A percentile compares a stretch with the other conserved stretches of the same genome.
Evolutionary conservation across 2,797 vertebrate genomes (phyloP).

Genomic region (Pseudopleuronectes americanus): DNA sequence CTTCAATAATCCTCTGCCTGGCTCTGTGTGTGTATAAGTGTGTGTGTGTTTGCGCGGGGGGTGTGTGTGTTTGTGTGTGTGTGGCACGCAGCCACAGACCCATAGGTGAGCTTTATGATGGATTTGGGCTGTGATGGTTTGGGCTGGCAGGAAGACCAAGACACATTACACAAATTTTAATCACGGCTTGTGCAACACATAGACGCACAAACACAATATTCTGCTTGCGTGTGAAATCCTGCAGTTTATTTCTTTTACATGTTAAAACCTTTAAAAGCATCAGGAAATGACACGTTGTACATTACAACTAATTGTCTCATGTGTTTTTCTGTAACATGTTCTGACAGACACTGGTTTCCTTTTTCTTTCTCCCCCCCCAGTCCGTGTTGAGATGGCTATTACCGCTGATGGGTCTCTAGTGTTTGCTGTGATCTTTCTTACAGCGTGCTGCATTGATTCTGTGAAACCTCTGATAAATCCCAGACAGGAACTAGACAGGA

Average conservation of each 20-base stretch:
- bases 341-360: constrained; percentile 54
- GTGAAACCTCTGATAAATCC: constrained; percentile 81
- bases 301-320: constrained; percentile 48
- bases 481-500: constrained; percentile 77
- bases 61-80: constrained; percentile 43
- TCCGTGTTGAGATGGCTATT: constrained; percentile 70
- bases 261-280: constrained; percentile 40
- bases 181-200: constrained; percentile 43
- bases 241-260: constrained; percentile 31
- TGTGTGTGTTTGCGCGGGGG: constrained; percentile 38
- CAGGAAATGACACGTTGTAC: constrained; percentile 38
- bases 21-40: constrained; percentile 41
- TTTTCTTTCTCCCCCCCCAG: neutral
- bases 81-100: constrained; percentile 66
- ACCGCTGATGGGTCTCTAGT: constrained; percentile 76
- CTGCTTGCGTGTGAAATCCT: constrained; percentile 15
- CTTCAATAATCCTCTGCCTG: constrained; percentile 85
- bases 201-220: constrained; percentile 47
- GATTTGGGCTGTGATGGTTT: constrained; percentile 66
- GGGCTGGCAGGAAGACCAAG: constrained; percentile 65
- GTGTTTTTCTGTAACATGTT: constrained; percentile 56
- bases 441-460: constrained; percentile 81
- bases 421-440: constrained; percentile 77
- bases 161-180: constrained; percentile 64
- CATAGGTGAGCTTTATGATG: constrained; percentile 76